Base-by-base conservation (phyloP, 92 coral and sea anemone species). In the Plumapathes pennacea region DNA sequence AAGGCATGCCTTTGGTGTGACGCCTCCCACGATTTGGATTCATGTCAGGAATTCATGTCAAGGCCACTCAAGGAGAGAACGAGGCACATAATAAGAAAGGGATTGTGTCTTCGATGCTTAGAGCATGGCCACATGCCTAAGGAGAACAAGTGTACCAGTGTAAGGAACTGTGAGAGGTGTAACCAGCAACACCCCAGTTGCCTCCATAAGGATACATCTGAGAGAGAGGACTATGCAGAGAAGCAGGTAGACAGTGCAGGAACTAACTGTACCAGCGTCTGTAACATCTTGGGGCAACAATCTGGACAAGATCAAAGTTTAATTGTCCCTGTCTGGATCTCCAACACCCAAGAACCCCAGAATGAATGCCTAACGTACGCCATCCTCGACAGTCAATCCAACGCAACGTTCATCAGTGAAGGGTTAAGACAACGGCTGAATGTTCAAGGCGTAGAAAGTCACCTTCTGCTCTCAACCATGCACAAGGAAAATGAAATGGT, bases 371-470 rank as follows among this genome's bases (percentile, higher is more conserved):
- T 82, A 50, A 68, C 83, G 0, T 82, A 74, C 27, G 75, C 89
- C 19, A 50, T 74, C 29, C 41, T 81, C 4, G 76, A 80, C 61
- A 43, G 59, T 32, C 77, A 80, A 46, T 72, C 72, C 3, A 65
- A 80, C 60, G 81, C 87, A 7, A 58, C 81, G 7, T 72, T 80
- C 44, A 64, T 80, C 42, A 64, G 66, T 1, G 77, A 80, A 18
- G 62, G 50, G 32, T 25, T 72, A 25, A 57, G 64, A 28, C 4
- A 34, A 24, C 38, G 27, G 21, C 55, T 80, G 44, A 25, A 41
- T 17, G 45, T 72, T 2, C 76, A 80, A 0, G 76, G 76, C 4
- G 67, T 72, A 10, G 19, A 69, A 24, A 78, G 81, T 41, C 66
- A 72, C 32, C 36, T 80, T 18, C 49, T 30, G 11, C 58, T 80